These are phyloP conservation scores for Tachina lurida DNA, from an alignment of 2,888 invertebrate genomes.

Conservation along the genomic window DNA sequence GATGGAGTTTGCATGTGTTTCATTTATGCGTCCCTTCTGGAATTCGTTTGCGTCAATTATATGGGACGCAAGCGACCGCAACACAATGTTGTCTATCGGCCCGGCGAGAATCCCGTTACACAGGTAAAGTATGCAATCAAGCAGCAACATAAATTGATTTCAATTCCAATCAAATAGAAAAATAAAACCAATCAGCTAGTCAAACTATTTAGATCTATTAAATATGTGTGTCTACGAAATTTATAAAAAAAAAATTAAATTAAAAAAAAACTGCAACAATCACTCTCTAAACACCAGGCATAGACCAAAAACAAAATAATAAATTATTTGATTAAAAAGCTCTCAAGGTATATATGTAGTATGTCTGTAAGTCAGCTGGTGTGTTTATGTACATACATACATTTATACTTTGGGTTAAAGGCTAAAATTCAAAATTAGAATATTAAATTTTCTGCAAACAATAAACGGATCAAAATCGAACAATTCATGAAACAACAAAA, in stretches of 20 bases:
- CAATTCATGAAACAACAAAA: conserved; percentile 70
- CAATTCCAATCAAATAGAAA: conserved; percentile 11
- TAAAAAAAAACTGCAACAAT: conserved; percentile 8
- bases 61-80: conserved; percentile 94
- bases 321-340: neutral
- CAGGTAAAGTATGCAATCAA: conserved; percentile 86
- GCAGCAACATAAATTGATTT: neutral
- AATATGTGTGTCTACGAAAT: conserved; percentile 9
- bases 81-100: conserved; percentile 94
- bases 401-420: neutral
- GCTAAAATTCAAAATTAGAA: conserved; percentile 4
- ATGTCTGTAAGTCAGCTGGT: neutral
- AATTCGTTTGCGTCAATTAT: conserved; percentile 97
- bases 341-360: neutral
- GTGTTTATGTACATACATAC: neutral
- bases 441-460: conserved; percentile 3
- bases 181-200: conserved; percentile 41
- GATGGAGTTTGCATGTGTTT: conserved; percentile 98
- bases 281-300: conserved; percentile 23
- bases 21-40: conserved; percentile 96
- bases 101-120: conserved; percentile 94
- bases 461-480: conserved; percentile 64
- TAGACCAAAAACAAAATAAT: neutral
- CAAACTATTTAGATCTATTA: conserved; percentile 25
- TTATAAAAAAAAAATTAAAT: neutral